A percentile compares a stretch with the other conserved stretches of the same genome.
These are phyloP conservation scores for Neotoxoptera formosana DNA, from an alignment of 1,140 invertebrate genomes.

Conservation along the genomic window DNA sequence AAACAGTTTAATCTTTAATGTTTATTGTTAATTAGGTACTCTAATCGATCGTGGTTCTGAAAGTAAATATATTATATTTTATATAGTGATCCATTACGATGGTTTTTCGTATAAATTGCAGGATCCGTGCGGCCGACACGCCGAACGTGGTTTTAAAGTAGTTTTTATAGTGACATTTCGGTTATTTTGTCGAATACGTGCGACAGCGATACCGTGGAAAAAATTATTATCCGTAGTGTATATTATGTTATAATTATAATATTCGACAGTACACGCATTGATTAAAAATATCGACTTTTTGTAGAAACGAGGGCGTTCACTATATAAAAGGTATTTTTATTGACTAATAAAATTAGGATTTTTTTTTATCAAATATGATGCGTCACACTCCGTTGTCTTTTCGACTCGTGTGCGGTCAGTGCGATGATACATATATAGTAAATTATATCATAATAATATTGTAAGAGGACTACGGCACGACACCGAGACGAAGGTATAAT, in stretches of 20 bases:
- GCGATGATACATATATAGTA: background rate
- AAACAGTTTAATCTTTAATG: background rate
- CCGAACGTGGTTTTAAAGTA: background rate
- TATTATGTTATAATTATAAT: conserved; percentile 5
- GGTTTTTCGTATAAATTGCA: background rate
- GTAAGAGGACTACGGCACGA: background rate
- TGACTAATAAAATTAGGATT: background rate
- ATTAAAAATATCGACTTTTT: conserved; percentile 7
- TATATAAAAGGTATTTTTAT: conserved; percentile 14
- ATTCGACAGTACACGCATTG: background rate
- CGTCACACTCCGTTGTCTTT: background rate
- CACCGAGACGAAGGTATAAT: background rate
- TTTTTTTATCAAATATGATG: background rate
- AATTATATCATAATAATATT: conserved; percentile 20
- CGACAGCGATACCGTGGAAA: background rate
- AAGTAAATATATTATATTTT: background rate
- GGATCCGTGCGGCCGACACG: background rate
- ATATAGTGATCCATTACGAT: background rate
- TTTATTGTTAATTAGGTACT: background rate
- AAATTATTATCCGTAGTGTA: background rate
- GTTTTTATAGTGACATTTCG: background rate
- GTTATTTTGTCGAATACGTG: background rate
- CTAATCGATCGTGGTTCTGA: background rate
- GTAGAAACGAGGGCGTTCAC: background rate
- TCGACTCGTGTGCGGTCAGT: background rate